A percentile compares a stretch with the other conserved stretches of the same genome.
Conservation (phyloP, 2,888 invertebrate species). For the Diploptera punctata region DNA sequence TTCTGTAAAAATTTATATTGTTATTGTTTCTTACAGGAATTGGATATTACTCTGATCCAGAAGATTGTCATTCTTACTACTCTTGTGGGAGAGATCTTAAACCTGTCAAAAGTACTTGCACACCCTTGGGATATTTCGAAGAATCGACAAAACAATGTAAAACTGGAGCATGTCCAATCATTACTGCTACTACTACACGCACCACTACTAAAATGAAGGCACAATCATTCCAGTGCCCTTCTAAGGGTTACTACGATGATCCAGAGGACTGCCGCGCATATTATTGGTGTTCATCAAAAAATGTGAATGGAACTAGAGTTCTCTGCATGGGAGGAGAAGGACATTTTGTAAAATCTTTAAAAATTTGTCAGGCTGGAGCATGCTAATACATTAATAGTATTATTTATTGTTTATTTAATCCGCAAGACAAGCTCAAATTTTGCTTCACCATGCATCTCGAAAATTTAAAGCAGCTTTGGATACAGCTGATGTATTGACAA, state of each 20-base stretch:
- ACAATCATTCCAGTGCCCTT: neutral
- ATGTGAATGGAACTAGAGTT: too few relatives aligned
- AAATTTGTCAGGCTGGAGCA: neutral
- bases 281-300: neutral
- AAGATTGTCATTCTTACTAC: neutral
- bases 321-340: constrained; percentile 1
- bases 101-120: neutral
- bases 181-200: neutral
- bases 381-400: neutral
- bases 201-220: neutral
- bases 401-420: too few relatives aligned
- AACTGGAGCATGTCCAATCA: neutral
- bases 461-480: too few relatives aligned
- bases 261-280: constrained; percentile 1
- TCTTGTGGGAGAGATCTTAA: neutral
- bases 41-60: neutral
- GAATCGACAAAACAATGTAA: neutral
- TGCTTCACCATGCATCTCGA: too few relatives aligned
- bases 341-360: neutral
- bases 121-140: neutral
- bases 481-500: too few relatives aligned
- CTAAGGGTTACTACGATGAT: neutral
- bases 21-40: too few relatives aligned
- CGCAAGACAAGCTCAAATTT: too few relatives aligned
- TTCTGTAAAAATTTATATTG: too few relatives aligned